These are phyloP conservation scores for Ophion costatus DNA, from an alignment of 2,888 invertebrate genomes.

Conservation along the genomic window DNA sequence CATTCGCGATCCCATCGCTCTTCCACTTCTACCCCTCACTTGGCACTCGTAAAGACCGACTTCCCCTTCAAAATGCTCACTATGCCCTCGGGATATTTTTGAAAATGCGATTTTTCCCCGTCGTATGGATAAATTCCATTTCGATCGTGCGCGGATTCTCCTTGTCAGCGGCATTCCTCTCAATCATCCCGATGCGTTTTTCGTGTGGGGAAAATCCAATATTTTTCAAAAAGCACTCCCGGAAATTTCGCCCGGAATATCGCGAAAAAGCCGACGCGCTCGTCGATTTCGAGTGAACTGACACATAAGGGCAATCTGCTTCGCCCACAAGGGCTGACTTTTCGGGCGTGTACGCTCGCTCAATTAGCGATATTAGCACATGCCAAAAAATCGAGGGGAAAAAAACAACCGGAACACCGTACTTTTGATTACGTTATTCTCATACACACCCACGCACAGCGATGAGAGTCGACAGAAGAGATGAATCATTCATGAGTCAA, in stretches of 20 bases:
- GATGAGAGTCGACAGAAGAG: neutral
- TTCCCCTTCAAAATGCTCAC: too few species aligned
- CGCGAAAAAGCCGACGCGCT: conserved; percentile 1
- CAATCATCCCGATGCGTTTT: neutral
- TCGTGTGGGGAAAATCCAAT: neutral
- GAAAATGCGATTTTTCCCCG: too few species aligned
- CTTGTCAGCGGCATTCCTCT: neutral
- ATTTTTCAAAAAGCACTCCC: conserved; percentile 1
- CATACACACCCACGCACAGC: neutral
- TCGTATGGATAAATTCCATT: neutral
- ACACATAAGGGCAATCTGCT: neutral
- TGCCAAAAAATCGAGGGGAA: neutral
- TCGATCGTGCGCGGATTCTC: neutral
- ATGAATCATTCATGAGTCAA: too few species aligned
- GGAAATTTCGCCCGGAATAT: neutral
- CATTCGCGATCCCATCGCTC: too few species aligned
- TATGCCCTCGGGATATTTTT: too few species aligned
- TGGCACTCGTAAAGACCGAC: too few species aligned
- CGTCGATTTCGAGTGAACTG: conserved; percentile 7
- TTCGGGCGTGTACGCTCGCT: conserved; percentile 1
- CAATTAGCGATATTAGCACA: conserved; percentile 22
- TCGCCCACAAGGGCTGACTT: neutral
- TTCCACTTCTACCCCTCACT: too few species aligned
- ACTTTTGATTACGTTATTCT: neutral
- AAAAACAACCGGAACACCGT: neutral